Evolutionary conservation across 2,888 invertebrate genomes (phyloP).

Genomic region (Cryptops parisi): DNA sequence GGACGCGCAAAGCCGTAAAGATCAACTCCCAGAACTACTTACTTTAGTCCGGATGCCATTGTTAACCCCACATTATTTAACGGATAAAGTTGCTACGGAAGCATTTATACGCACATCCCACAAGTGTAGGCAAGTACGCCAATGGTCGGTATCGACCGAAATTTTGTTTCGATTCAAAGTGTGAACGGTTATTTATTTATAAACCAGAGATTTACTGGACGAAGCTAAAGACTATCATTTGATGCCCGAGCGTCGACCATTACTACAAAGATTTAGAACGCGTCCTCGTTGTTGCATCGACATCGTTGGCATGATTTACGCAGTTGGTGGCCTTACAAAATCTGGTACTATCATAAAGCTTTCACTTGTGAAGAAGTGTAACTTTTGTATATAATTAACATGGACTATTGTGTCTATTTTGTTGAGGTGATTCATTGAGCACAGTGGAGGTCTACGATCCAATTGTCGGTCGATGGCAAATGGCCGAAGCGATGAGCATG

Average conservation of each 20-base stretch:
- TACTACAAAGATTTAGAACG: constrained; percentile 59
- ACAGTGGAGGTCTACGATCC: constrained; percentile 77
- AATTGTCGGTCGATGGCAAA: constrained; percentile 49
- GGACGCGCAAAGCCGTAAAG: constrained; percentile 42
- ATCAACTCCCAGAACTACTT: constrained; percentile 51
- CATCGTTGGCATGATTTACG: constrained; percentile 65
- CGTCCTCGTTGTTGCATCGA: constrained; percentile 56
- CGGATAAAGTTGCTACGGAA: constrained; percentile 64
- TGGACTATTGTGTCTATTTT: neutral
- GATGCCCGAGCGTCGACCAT: constrained; percentile 65
- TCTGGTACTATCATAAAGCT: constrained; percentile 38
- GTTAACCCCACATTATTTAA: constrained; percentile 62
- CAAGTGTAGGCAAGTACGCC: constrained; percentile 46
- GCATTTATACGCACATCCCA: constrained; percentile 59
- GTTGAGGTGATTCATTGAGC: constrained; percentile 54
- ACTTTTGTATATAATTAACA: constrained; percentile 5
- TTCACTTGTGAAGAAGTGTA: no score
- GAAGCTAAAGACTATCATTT: constrained; percentile 77
- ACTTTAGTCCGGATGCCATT: constrained; percentile 62
- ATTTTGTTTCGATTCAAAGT: constrained; percentile 18
- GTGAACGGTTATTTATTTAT: constrained; percentile 12
- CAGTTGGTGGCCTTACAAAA: constrained; percentile 70
- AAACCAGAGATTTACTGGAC: constrained; percentile 56
- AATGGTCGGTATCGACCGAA: constrained; percentile 13
- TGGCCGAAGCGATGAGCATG: constrained; percentile 70